Evolutionary conservation across 2,888 invertebrate species (phyloP), one percentile per base, ranked within the genome.

Genomic region (Cinara cedri): DNA sequence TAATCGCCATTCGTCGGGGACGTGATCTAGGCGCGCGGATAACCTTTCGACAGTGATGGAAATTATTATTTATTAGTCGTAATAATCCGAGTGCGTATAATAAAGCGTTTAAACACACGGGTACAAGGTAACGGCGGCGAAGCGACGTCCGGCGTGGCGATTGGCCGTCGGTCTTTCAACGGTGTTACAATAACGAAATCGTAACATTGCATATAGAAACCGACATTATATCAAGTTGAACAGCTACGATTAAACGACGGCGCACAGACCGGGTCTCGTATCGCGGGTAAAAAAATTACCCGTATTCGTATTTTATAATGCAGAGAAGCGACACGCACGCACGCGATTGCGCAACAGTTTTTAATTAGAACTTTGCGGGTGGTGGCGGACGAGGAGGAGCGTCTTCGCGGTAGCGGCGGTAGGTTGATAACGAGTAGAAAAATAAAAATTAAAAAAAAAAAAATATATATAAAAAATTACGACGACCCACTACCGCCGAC

Each of bases 1-100:
- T 55, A 66, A 66, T 76, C 26, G 65, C 44, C 75, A 78, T n/a
- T 78, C 78, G 34, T 2, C 60, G 34, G 11, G 60, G 49, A 78
- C 78, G 78, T 78, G 78, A 42, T 57, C 8, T 16, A 34, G 21
- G 46, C 49, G 34, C 21, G 21, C 13, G 24, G 63, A 78, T 78
- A 78, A 78, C 78, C 68, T 78, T 57, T 34, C 49, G 49, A 21
- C 46, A 19, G 42, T 46, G 55, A 9, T 19, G 42, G 19, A 44
- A 19, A 14, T n/a, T n/a, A n/a, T n/a, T n/a, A n/a, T n/a, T n/a
- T n/a, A n/a, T n/a, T n/a, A n/a, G n/a, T n/a, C n/a, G n/a, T n/a
- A n/a, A n/a, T n/a, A n/a, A n/a, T n/a, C n/a, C n/a, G n/a, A n/a
- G n/a, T n/a, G n/a, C n/a, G n/a, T n/a, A 51, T n/a, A 51, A 51